Evolutionary conservation across 2,888 invertebrate genomes (phyloP).

Genomic region (Neoitamus cyanurus): DNA sequence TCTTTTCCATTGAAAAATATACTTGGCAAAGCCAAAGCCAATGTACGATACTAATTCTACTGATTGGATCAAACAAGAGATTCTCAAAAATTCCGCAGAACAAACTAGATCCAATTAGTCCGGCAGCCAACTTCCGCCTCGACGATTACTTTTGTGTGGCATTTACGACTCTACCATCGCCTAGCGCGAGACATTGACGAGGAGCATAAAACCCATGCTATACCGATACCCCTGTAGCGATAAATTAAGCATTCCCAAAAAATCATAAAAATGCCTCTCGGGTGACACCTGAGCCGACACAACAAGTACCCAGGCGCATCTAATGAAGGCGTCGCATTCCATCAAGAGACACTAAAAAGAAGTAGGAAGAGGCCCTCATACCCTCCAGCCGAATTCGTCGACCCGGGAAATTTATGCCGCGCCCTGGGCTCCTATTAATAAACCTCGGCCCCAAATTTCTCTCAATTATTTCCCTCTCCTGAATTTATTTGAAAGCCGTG

Average conservation of each 20-base stretch:
- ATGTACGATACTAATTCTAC: background rate
- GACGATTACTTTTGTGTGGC: background rate
- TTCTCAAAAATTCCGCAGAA: background rate
- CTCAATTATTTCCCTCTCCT: background rate
- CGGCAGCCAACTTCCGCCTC: background rate
- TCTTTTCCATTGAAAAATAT: too few relatives aligned
- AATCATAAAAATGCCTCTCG: conserved; percentile 13
- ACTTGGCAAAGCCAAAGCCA: too few relatives aligned
- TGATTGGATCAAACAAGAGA: background rate
- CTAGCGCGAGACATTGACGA: background rate
- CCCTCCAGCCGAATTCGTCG: background rate
- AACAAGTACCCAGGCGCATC: background rate
- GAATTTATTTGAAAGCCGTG: background rate
- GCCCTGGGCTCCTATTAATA: conserved; percentile 8
- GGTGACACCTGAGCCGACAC: conserved; percentile 2
- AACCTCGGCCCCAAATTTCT: background rate
- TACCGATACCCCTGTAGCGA: background rate
- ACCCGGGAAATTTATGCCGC: background rate
- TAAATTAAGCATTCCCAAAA: background rate
- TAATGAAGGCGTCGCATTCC: conserved; percentile 6
- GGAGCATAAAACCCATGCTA: background rate
- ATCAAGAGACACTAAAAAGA: background rate
- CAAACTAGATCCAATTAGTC: background rate
- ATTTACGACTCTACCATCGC: background rate
- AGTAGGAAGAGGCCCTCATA: background rate